Percentiles rank a stretch among this genome's conserved stretches.
These are phyloP conservation scores for Argyresthia goedartella DNA, from an alignment of 2,888 invertebrate genomes.

Conservation along the genomic window DNA sequence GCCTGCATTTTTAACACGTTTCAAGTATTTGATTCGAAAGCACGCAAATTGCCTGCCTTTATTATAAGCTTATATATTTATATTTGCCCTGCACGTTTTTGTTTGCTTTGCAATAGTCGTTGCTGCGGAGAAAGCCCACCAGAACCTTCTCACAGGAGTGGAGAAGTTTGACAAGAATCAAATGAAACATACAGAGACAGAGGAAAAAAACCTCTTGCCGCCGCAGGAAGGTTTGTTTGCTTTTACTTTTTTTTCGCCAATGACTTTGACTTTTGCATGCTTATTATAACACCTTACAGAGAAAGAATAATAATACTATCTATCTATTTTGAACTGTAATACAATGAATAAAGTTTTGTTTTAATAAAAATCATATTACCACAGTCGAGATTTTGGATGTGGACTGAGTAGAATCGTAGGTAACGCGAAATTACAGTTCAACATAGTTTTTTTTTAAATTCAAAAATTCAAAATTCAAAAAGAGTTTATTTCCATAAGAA, in stretches of 20 bases:
- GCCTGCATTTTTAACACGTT: no score
- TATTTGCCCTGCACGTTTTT: constrained; percentile 45
- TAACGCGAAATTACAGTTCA: no score
- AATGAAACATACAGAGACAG: constrained; percentile 80
- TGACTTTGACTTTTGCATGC: not conserved
- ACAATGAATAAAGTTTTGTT: not conserved
- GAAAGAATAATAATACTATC: not conserved
- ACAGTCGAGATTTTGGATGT: no score
- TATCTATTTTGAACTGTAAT: not conserved
- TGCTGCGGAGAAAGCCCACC: constrained; percentile 79
- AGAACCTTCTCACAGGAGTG: constrained; percentile 78
- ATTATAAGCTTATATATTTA: constrained; percentile 22
- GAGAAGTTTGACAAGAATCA: constrained; percentile 80
- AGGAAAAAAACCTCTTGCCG: constrained; percentile 82
- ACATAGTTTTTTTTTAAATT: no score
- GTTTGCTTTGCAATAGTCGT: constrained; percentile 68
- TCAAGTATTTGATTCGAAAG: no score
- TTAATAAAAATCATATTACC: no score
- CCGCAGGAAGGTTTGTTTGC: constrained; percentile 74
- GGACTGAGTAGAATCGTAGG: no score
- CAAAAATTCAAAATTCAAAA: no score
- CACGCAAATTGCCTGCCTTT: no score
- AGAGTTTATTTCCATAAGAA: no score
- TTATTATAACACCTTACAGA: not conserved
- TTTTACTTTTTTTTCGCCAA: constrained; percentile 6